Base-by-base conservation (phyloP, 2,888 invertebrate species). In the Yponomeuta plumbellus region DNA sequence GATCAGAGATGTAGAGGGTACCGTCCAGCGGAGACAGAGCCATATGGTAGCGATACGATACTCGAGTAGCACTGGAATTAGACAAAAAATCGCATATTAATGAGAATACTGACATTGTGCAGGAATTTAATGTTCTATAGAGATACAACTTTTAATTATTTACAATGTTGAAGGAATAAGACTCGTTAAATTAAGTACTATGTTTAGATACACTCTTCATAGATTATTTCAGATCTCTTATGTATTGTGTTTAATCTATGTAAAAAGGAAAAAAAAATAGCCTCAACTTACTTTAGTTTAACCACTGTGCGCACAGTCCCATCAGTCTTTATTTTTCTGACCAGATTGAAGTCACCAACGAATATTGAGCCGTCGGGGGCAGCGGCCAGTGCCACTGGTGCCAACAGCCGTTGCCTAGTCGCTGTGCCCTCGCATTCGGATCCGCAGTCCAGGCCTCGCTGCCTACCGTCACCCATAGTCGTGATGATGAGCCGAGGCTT, bases 11-110 rank as follows among this genome's bases (percentile, higher is more conserved):
- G 90, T 98, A 99, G 11, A 99, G 92, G 1, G 95, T 95, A 34
- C 98, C 98, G 81, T 98, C 98, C 17, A 98, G 92, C 0, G 99
- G 99, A 75, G 98, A 98, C 61, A 99, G 91, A 0, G 98, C 97
- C 94, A 99, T 96, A 90, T 98, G 98, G 85, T 99, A 99, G 67
- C 98, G 96, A 85, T 99, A 98, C 0, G 98, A 97, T 0, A 98
- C 98, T 76, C 97, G 93, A 1, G 97, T 97, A 23, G 97, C 97
- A 80, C 98, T 97, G 89, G 72, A 92, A 86, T 34, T 69, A 57
- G 66, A 68, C 68, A 67, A 11, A 69, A 65, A 66, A 17, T 39
- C 62, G 23, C 61, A 69, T 34, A 8, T 34, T 34, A 34, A 34
- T 34, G 5, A 3, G 1, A 6, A 34, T 34, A 34, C 34, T 34